Base-by-base conservation (phyloP, 92 coral and sea anemone species). In the Porites rus region DNA sequence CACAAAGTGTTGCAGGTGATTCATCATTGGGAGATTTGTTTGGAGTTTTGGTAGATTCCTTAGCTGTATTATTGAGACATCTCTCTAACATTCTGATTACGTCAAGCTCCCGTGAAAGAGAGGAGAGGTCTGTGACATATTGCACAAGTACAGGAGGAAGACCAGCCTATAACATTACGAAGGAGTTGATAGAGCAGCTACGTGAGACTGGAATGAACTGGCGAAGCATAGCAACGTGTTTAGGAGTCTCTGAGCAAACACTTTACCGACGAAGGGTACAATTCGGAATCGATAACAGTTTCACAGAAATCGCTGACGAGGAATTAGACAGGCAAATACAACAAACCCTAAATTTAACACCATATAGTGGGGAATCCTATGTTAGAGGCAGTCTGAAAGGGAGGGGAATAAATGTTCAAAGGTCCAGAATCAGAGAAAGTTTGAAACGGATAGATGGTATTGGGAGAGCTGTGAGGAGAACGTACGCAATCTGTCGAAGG, bases 161-260 rank as follows among this genome's bases (percentile, higher is more conserved):
- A 84, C 92, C 87, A 62, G 54, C 87, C 51, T 67, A 59, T 31
- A 59, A 82, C 60, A 91, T 88, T 63, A 60, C 82, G 9, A 92
- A 77, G 85, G 81, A 74, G 56, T 53, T 25, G 77, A 91, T 75
- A 38, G 89, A 88, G 75, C 92, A 91, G 21, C 91, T 88, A 14
- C 94, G 89, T 52, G 92, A 91, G 86, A 91, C 92, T 18, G 89
- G 89, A 58, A 88, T 88, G 94, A 76, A 88, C 81, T 91, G 94
- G 92, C 28, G 56, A 58, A 80, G 92, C 54, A 89, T 88, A 28
- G 92, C 87, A 65, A 59, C 17, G 51, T 70, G 85, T 53, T 24
- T 84, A 22, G 76, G 90, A 82, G 72, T 91, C 74, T 85, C 87
- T 69, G 87, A 72, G 51, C 75, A 89, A 73, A 80, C 80, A 22